phyloP scores from a whole-genome alignment of 2,888 invertebrate genomes.

The Campoplex capitator region DNA sequence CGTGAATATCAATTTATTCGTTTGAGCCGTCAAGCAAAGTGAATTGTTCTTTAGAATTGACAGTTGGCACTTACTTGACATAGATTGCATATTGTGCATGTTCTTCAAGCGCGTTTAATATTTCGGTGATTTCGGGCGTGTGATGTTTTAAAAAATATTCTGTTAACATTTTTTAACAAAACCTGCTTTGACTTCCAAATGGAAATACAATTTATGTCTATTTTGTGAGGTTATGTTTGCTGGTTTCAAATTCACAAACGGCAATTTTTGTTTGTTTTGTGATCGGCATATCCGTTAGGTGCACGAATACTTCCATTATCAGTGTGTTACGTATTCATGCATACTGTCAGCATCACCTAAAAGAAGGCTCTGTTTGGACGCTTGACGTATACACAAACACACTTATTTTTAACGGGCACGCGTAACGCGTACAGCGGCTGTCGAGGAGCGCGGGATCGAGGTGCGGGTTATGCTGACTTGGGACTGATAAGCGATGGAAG shows the following conservation, averaged over 20 bases:
- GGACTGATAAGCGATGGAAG: too few species aligned
- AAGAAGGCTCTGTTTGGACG: too few species aligned
- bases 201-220: not conserved
- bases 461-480: too few species aligned
- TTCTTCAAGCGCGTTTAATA: constrained; percentile 87
- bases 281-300: too few species aligned
- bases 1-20: not conserved
- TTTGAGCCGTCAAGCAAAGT: not conserved
- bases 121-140: constrained; percentile 87
- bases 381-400: too few species aligned
- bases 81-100: constrained; percentile 88
- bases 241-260: not conserved
- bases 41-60: not conserved
- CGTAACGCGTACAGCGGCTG: too few species aligned
- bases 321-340: too few species aligned
- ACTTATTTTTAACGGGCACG: too few species aligned
- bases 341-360: too few species aligned
- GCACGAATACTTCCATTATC: too few species aligned
- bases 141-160: constrained; percentile 88
- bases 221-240: constrained; percentile 34
- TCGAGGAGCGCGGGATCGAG: too few species aligned
- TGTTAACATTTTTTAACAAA: constrained; percentile 76
- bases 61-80: constrained; percentile 88
- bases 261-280: not conserved
- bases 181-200: not conserved